phyloP scores from a whole-genome alignment of 2,888 invertebrate species.

The Ctena decussata region DNA sequence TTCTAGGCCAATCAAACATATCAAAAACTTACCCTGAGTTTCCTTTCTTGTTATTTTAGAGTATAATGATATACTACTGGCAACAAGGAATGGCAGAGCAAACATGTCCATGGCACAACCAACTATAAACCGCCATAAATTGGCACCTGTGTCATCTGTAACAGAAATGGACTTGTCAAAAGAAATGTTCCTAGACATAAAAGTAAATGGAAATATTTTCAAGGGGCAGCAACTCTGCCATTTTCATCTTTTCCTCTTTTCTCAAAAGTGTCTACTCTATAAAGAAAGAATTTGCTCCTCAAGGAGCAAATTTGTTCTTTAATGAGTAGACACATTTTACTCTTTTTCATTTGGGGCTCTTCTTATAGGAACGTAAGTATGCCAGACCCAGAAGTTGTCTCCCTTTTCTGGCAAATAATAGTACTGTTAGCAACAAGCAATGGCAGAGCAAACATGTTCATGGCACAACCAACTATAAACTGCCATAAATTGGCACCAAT shows the following conservation, averaged over 20 bases:
- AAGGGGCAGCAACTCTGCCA: too few relatives aligned
- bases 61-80: slow-evolving; percentile 81
- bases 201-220: too few relatives aligned
- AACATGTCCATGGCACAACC: slow-evolving; percentile 79
- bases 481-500: slow-evolving; percentile 68
- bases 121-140: slow-evolving; percentile 73
- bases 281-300: too few relatives aligned
- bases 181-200: neutral
- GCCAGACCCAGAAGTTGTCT: too few relatives aligned
- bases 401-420: slow-evolving; percentile 80
- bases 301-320: too few relatives aligned
- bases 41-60: slow-evolving; percentile 82
- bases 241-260: too few relatives aligned
- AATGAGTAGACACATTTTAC: too few relatives aligned
- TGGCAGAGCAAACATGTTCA: slow-evolving; percentile 82
- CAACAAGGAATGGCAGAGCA: slow-evolving; percentile 81
- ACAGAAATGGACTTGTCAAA: neutral
- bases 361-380: too few relatives aligned
- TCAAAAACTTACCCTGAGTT: slow-evolving; percentile 77
- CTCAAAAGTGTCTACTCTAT: too few relatives aligned
- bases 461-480: slow-evolving; percentile 72
- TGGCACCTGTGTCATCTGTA: slow-evolving; percentile 70
- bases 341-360: too few relatives aligned
- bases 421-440: slow-evolving; percentile 79
- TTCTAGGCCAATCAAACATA: too few relatives aligned